Conservation (phyloP, 2,797 vertebrate species). For the Enteromius viviparus region DNA sequence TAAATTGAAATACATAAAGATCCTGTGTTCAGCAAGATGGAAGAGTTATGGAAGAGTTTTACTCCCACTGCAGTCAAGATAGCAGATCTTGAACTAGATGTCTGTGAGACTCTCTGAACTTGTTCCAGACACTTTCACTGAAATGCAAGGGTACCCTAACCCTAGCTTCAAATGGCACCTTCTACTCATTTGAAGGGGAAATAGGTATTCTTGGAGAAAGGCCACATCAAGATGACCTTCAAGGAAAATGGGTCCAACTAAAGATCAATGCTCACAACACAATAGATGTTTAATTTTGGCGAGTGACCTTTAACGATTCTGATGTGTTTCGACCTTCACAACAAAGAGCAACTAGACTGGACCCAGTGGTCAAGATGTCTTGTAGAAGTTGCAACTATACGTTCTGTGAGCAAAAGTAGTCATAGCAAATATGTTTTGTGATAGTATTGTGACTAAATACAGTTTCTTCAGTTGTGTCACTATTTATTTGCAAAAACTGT, state of each 20-base stretch:
- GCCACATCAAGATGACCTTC: background rate
- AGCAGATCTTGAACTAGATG: background rate
- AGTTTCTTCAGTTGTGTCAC: background rate
- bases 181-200: background rate
- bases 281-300: background rate
- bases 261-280: background rate
- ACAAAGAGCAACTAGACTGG: background rate
- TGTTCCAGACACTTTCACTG: background rate
- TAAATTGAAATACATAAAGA: background rate
- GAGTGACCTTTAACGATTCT: background rate
- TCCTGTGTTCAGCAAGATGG: background rate
- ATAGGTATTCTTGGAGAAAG: background rate
- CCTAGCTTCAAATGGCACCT: background rate
- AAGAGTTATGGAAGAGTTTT: background rate
- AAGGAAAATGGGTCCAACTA: background rate
- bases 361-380: background rate
- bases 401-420: background rate
- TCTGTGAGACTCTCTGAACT: background rate
- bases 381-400: background rate
- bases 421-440: background rate
- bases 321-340: background rate
- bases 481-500: background rate
- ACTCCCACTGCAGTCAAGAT: background rate
- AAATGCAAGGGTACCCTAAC: background rate
- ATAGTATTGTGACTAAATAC: background rate